phyloP scores from a whole-genome alignment of 2,113 vertebrate species.

The Brachionichthys hirsutus region DNA sequence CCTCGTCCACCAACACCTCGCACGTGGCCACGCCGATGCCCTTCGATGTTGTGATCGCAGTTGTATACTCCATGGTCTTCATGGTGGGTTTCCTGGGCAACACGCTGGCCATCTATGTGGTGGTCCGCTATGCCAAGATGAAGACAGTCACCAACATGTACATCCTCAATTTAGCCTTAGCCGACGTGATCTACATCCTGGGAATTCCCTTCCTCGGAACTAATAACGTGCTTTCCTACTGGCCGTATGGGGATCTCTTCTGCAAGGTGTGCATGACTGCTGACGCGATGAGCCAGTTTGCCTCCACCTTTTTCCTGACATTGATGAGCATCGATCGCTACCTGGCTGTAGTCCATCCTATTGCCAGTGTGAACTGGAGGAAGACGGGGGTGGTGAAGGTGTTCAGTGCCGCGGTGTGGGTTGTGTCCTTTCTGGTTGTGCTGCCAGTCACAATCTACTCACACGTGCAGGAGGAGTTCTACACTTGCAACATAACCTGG shows the following conservation, averaged over 20 bases:
- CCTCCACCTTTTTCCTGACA: constrained; percentile 90
- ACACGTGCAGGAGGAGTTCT: constrained; percentile 78
- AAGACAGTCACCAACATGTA: constrained; percentile 94
- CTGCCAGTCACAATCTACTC: constrained; percentile 87
- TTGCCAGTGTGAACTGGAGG: constrained; percentile 85
- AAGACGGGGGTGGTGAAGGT: constrained; percentile 83
- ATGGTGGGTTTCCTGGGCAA: constrained; percentile 86
- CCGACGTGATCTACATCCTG: constrained; percentile 89
- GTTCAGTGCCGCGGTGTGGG: constrained; percentile 82
- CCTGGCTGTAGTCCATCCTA: constrained; percentile 89
- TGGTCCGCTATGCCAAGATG: constrained; percentile 88
- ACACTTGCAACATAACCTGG: constrained; percentile 92
- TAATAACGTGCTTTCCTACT: constrained; percentile 85
- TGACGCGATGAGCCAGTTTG: constrained; percentile 91
- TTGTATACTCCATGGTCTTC: constrained; percentile 86
- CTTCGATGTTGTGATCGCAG: constrained; percentile 68
- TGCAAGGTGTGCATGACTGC: constrained; percentile 87
- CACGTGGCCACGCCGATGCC: neutral
- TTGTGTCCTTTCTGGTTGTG: constrained; percentile 83
- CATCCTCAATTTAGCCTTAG: constrained; percentile 90
- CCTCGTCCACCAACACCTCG: neutral
- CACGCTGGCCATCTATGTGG: constrained; percentile 86
- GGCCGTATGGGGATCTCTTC: constrained; percentile 87
- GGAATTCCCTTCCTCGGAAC: constrained; percentile 89
- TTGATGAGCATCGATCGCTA: constrained; percentile 96